Evolutionary conservation across 2,797 vertebrate genomes (phyloP), one percentile per base, ranked within the genome.

Genomic region (Danionella dracula): DNA sequence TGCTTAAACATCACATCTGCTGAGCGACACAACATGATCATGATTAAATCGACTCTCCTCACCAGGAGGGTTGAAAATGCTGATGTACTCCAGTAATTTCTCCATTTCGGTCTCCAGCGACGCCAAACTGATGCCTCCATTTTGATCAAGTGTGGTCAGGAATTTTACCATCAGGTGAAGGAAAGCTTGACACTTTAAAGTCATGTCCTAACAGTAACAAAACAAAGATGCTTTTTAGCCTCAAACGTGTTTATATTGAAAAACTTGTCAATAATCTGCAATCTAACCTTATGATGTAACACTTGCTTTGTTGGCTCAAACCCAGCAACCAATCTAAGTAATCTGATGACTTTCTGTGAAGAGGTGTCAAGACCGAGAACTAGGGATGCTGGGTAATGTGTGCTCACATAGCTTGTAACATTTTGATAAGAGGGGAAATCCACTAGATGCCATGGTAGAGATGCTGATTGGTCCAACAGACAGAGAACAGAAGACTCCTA

Each of bases 381-480:
- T 67, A 95, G 75, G 1, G 92, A 88, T 0, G 94, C 90, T 23
- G 92, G 89, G 69, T 98, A 99, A 78, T 98, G 95, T 70, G 89
- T 95, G 81, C 84, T 90, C 44, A 97, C 92, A 60, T 99, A 98
- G 75, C 79, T 81, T 61, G 95, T 85, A 76, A 97, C 86, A 54
- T 92, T 91, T 70, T 94, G 89, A 38, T 96, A 99, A 0, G 96
- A 94, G 0, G 90, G 81, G 41, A 89, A 81, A 79, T 93, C 92
- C 81, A 99, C 87, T 1, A 93, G 88, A 55, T 98, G 89, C 95
- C 96, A 99, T 0, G 96, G 93, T 46, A 99, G 86, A 21, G 92
- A 92, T 62, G 87, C 89, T 54, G 91, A 93, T 78, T 97, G 96
- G 58, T 92, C 92, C 60, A 99, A 86, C 2, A 99, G 91, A 75